A percentile compares a stretch with the other conserved stretches of the same genome.
These are phyloP conservation scores for Ptycholaimellus sp. DNA, from an alignment of 2,888 invertebrate genomes.

Conservation along the genomic window DNA sequence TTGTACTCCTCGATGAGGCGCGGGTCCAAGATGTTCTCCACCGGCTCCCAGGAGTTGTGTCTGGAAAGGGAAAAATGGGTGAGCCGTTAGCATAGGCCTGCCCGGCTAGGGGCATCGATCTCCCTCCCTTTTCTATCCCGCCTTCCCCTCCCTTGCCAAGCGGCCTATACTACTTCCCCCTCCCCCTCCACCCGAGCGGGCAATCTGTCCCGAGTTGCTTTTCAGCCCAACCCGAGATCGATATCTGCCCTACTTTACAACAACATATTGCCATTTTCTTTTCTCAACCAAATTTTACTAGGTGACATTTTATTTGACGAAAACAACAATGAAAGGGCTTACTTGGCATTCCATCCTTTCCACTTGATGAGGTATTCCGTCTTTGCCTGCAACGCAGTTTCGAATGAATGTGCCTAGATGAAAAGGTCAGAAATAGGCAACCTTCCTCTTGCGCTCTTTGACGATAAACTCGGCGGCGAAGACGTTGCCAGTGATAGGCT, in stretches of 20 bases:
- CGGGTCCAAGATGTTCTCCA: conserved; percentile 13
- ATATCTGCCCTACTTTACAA: too few species aligned
- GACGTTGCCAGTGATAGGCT: conserved; percentile 5
- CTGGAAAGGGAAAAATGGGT: conserved; percentile 4
- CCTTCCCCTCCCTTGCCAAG: too few species aligned
- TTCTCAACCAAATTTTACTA: too few species aligned
- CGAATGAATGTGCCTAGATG: too few species aligned
- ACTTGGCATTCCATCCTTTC: conserved; percentile 13
- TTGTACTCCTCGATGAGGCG: conserved; percentile 11
- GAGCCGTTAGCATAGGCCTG: not conserved
- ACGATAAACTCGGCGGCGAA: conserved; percentile 6
- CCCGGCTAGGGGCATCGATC: not conserved
- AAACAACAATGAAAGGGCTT: conserved; percentile 1
- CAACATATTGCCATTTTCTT: too few species aligned
- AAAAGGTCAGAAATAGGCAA: too few species aligned
- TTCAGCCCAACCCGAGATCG: too few species aligned
- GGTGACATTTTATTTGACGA: too few species aligned
- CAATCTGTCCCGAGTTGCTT: too few species aligned
- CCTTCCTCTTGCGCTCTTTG: conserved; percentile 5
- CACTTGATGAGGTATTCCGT: conserved; percentile 13
- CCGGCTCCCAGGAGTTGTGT: conserved; percentile 15
- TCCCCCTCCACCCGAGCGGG: conserved; percentile 2
- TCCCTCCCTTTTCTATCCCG: too few species aligned
- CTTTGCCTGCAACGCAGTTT: conserved; percentile 10
- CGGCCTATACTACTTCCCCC: not conserved